Percentiles rank a stretch among this genome's conserved stretches.
Conservation (phyloP, 37 sponge, comb jelly and placozoan genomes). For the Geodia barretti region DNA sequence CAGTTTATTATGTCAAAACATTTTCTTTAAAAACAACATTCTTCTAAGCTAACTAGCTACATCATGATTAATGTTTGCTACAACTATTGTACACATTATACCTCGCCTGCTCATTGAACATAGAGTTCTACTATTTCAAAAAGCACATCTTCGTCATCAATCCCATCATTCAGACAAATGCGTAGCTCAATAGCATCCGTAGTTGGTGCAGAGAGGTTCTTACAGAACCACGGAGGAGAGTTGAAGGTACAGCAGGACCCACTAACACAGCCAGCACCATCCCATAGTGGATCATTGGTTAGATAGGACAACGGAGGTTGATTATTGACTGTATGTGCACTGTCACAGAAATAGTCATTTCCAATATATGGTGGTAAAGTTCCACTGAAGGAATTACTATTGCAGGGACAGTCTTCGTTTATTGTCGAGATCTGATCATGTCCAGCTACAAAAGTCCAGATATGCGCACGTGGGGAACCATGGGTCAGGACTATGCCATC, state of each 20-base stretch:
- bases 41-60: no score
- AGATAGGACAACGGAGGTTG: not conserved
- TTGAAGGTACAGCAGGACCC: constrained; percentile 20
- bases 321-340: not conserved
- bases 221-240: constrained; percentile 19
- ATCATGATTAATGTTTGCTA: no score
- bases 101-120: constrained; percentile 1
- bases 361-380: constrained; percentile 2
- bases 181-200: constrained; percentile 12
- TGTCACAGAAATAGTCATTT: constrained; percentile 28
- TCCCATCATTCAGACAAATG: not conserved
- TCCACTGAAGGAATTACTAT: not conserved
- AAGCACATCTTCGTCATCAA: not conserved
- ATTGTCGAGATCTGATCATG: no score
- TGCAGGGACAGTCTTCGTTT: not conserved
- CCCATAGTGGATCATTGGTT: constrained; percentile 27
- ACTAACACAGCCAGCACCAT: constrained; percentile 1
- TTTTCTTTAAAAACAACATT: no score
- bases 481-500: not conserved
- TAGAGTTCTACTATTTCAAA: constrained; percentile 14
- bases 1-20: no score
- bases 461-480: not conserved
- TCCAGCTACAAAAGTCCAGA: constrained; percentile 4
- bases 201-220: not conserved
- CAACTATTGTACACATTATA: no score